phyloP scores from a whole-genome alignment of 2,888 invertebrate genomes.

The Ctena decussata region DNA sequence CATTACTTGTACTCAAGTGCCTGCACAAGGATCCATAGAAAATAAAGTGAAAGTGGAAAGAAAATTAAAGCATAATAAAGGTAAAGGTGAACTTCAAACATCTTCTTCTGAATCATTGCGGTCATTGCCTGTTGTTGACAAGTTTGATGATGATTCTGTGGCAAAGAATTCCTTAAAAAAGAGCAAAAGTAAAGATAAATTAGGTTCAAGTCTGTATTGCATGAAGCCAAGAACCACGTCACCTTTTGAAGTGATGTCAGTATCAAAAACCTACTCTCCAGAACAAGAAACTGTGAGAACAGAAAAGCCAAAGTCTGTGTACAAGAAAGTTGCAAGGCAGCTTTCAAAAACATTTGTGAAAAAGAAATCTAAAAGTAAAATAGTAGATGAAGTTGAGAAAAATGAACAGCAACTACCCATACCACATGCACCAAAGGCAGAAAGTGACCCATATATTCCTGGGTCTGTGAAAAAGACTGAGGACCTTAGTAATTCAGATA shows the following conservation, averaged over 20 bases:
- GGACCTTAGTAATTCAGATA: background rate
- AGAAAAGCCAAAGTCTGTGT: constrained; percentile 17
- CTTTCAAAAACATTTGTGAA: background rate
- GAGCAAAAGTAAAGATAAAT: background rate
- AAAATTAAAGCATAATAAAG: too few relatives aligned
- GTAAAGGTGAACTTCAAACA: too few relatives aligned
- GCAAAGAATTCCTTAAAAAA: background rate
- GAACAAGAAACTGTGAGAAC: background rate
- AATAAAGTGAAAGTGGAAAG: too few relatives aligned
- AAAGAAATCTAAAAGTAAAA: background rate
- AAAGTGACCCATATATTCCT: background rate
- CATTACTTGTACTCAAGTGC: too few relatives aligned
- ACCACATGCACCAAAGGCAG: background rate
- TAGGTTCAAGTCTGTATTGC: background rate
- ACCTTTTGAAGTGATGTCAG: background rate
- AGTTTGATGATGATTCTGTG: too few relatives aligned
- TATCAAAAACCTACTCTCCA: background rate
- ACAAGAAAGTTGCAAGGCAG: constrained; percentile 23
- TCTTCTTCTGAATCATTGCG: too few relatives aligned
- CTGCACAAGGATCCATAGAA: too few relatives aligned
- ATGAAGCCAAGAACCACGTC: background rate
- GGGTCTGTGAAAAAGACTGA: background rate
- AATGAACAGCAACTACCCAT: background rate
- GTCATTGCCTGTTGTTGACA: too few relatives aligned
- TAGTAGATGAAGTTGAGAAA: background rate